Base-by-base conservation (phyloP, 2,797 vertebrate genomes). In the Amniataba percoides region DNA sequence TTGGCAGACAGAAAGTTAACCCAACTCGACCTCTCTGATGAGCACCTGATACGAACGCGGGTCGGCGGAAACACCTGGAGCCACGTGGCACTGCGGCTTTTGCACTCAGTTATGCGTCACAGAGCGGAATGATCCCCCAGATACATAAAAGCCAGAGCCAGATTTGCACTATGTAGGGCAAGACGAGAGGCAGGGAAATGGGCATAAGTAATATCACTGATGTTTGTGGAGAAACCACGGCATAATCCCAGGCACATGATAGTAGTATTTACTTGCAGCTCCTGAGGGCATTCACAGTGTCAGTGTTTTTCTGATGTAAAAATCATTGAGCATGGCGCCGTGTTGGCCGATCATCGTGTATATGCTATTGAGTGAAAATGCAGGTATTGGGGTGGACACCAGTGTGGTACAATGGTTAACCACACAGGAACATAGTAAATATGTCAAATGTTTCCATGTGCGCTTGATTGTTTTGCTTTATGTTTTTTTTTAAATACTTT, bases 41-140 rank as follows among this genome's bases (percentile, higher is more conserved):
- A 70, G 78, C 69, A 27, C 18, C 70, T 76, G 79, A 89, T 87
- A 74, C 51, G 70, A 83, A 81, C 75, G 58, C 78, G 79, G 71
- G 82, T 80, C 66, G 69, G 86, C 78, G 63, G 74, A 85, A 88
- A 81, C 77, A 83, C 85, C 87, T 77, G 90, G 68, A 82, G 78
- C 82, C 62, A 55, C 46, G 52, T 68, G 75, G 73, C 75, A 4
- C 51, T 2, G 68, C 80, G 78, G 80, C 84, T 78, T 89, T 74
- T 81, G 78, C 76, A 43, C 85, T 88, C 70, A 31, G 78, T 82
- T 71, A 77, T 70, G 81, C 88, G 88, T 89, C 82, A 78, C 64
- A 72, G 84, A 82, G 73, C 85, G 72, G 58, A 84, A 71, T 74
- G 34, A 83, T 89, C 68, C 82, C 81, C 74, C 62, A 56, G 77